A percentile compares a stretch with the other conserved stretches of the same genome.
Conservation (phyloP, 2,113 vertebrate species). For the Pycnonotus jocosus region DNA sequence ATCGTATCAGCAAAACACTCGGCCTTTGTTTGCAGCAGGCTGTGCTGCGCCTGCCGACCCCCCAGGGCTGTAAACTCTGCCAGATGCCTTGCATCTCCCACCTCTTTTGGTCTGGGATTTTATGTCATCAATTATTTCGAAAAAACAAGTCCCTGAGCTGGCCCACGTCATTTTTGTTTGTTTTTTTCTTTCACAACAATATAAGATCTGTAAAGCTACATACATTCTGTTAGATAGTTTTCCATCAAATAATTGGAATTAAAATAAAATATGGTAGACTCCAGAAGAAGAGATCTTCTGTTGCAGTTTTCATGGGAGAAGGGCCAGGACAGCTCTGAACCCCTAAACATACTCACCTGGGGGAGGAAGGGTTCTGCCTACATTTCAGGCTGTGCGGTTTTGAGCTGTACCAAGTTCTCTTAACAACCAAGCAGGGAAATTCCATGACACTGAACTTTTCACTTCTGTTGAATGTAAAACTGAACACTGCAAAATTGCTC, state of each 20-base stretch:
- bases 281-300: background rate
- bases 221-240: background rate
- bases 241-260: background rate
- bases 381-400: background rate
- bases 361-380: background rate
- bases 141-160: background rate
- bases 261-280: background rate
- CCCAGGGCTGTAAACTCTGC: constrained; percentile 7
- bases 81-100: constrained; percentile 28
- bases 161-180: background rate
- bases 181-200: background rate
- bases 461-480: constrained; percentile 28
- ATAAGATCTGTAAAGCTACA: background rate
- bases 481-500: background rate
- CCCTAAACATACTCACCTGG: background rate
- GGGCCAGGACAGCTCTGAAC: background rate
- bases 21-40: constrained; percentile 50
- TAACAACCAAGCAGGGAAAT: background rate
- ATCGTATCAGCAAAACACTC: constrained; percentile 57
- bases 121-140: background rate
- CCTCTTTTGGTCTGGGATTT: background rate
- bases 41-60: background rate
- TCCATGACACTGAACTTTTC: constrained; percentile 17
- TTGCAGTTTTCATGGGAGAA: background rate
- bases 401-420: background rate